Conservation (phyloP, 1,140 invertebrate species). For the Propsilocerus akamusi region DNA sequence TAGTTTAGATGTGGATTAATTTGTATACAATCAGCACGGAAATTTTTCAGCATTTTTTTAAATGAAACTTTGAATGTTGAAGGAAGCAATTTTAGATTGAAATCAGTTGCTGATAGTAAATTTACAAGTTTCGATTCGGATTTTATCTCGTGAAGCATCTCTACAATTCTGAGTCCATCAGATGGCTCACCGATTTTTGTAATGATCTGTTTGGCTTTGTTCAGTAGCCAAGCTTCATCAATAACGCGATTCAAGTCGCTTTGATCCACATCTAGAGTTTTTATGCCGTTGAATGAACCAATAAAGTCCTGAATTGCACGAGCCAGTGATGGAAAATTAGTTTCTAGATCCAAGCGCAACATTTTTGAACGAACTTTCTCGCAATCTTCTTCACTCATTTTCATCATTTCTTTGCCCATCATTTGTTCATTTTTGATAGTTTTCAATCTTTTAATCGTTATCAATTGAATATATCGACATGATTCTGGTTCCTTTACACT, state of each 20-base stretch:
- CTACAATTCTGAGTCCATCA: conserved; percentile 11
- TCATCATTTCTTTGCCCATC: too few relatives aligned
- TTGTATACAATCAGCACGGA: conserved; percentile 21
- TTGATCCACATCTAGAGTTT: neutral
- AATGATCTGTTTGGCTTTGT: neutral
- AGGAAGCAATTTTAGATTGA: conserved; percentile 15
- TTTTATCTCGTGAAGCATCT: conserved; percentile 18
- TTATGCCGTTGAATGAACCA: neutral
- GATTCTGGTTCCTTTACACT: too few relatives aligned
- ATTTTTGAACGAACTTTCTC: too few relatives aligned
- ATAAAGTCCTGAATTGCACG: too few relatives aligned
- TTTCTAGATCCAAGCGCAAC: too few relatives aligned
- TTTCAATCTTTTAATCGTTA: too few relatives aligned
- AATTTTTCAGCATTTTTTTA: conserved; percentile 14
- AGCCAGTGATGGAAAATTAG: too few relatives aligned
- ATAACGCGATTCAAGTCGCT: conserved; percentile 6
- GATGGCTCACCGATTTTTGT: neutral
- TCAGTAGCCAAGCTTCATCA: conserved; percentile 22
- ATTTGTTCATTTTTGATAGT: too few relatives aligned
- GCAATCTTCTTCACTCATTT: too few relatives aligned
- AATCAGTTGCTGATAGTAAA: conserved; percentile 13
- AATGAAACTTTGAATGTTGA: conserved; percentile 11
- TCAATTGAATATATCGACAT: too few relatives aligned
- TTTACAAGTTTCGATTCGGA: conserved; percentile 20
- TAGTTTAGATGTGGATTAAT: conserved; percentile 23